Percentiles rank a stretch among this genome's conserved stretches.
phyloP scores from a whole-genome alignment of 2,797 vertebrate genomes.

The Pipistrellus nathusii region DNA sequence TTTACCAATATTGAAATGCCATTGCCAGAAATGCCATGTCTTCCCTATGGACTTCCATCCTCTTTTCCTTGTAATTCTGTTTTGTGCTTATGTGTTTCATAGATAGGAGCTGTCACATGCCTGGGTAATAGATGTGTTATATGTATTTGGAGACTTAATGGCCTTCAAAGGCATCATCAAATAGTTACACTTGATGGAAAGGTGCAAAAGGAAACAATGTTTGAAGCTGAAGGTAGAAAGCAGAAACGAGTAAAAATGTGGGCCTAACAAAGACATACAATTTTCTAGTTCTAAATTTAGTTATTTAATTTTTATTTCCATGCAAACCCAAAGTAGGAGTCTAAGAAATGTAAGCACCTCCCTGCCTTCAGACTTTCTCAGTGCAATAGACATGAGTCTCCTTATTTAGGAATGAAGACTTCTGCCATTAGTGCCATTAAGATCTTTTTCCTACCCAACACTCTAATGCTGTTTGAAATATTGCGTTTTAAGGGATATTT shows the following conservation, averaged over 20 bases:
- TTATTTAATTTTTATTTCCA: conserved; percentile 32
- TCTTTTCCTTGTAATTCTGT: not conserved
- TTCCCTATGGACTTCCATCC: not conserved
- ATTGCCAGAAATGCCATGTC: not conserved
- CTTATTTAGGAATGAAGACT: not conserved
- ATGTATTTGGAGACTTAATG: not conserved
- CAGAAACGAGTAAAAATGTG: not conserved
- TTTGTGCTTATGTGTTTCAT: conserved; percentile 18
- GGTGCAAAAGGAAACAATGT: not conserved
- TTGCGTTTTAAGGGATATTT: not conserved
- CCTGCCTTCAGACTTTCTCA: not conserved
- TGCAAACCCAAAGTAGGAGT: not conserved
- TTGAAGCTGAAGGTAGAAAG: conserved; percentile 22
- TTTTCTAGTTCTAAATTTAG: not conserved
- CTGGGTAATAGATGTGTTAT: not conserved
- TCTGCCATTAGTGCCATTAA: not conserved
- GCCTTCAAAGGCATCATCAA: not conserved
- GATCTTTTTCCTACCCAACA: not conserved
- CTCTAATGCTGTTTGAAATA: not conserved
- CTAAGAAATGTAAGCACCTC: not conserved
- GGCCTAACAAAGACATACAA: not conserved
- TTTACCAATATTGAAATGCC: not conserved
- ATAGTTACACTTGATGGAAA: not conserved
- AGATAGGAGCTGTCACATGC: not conserved
- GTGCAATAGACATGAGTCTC: not conserved